Base-by-base conservation (phyloP, 1,140 invertebrate genomes). In the Pissodes strobi region DNA sequence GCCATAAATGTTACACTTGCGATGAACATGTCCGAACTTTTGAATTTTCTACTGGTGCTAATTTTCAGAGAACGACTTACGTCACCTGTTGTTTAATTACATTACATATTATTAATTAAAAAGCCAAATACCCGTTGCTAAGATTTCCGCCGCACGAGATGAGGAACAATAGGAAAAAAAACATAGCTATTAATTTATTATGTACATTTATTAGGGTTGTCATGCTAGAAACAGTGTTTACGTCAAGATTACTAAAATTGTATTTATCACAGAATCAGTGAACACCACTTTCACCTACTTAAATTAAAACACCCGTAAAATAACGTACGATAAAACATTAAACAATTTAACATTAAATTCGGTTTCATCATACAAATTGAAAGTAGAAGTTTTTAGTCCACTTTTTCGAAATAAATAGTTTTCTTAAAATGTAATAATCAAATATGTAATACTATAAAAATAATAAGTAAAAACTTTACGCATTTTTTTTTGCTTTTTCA, bases 251-350 rank as follows among this genome's bases (percentile, higher is more conserved):
- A 76, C 71, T 76, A 74, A 76, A 75, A 75, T 75, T 75, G 73
- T 72, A 74, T 74, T 74, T 76, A 76, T 76, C 75, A 76, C 75
- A 76, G 75, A 76, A 76, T 76, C 69, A 75, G 74, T 76, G 74
- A 76, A 76, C 74, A 76, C 73, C 73, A 72, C 74, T 75, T 67
- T 70, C 72, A 70, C 72, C 71, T 75, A 74, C 64, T 65, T 43
- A 65, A 74, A 74, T 64, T 69, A 73, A 76, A 72, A 74, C 71
- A 74, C 74, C 74, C 74, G 74, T 76, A 76, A 74, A 72, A 53
- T 70, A 69, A 71, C n/a, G n/a, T n/a, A n/a, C 64, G 8, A 70
- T 57, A 62, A 63, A 73, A 70, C 69, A 70, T 59, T 69, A 67
- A 43, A 69, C 66, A 65, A 59, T 55, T 66, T 67, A 65, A 52